Percentiles rank a stretch among this genome's conserved stretches.
Conservation (phyloP, 2,888 invertebrate species). For the Halocaridina rubra region DNA sequence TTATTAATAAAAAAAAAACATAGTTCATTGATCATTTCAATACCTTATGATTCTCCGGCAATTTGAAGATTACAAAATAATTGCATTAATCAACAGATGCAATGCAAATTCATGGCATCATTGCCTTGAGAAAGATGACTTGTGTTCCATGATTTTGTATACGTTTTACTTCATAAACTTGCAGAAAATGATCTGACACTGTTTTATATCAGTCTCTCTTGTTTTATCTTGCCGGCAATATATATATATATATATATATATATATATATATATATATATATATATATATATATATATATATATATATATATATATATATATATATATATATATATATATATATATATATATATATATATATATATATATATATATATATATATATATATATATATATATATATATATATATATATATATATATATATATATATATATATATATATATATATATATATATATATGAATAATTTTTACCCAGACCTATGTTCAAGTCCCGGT, state of each 20-base stretch:
- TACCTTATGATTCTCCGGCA: neutral
- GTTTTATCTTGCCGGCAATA: neutral
- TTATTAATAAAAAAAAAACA: too few relatives aligned
- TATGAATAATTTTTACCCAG: neutral
- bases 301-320: neutral
- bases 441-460: neutral
- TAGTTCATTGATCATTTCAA: too few relatives aligned
- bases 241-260: neutral
- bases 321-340: neutral
- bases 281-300: neutral
- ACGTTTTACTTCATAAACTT: neutral
- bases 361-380: neutral
- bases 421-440: slow-evolving; percentile 1
- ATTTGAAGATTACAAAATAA: neutral
- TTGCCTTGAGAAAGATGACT: neutral
- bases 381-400: neutral
- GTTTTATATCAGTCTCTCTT: neutral
- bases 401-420: neutral
- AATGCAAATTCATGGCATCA: neutral
- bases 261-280: neutral
- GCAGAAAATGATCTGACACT: neutral
- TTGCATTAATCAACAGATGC: neutral
- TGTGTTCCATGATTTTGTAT: neutral
- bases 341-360: neutral
- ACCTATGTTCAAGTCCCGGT: neutral